A percentile compares a stretch with the other conserved stretches of the same genome.
Conservation (phyloP, 2,888 invertebrate species). For the Aromia moschata region DNA sequence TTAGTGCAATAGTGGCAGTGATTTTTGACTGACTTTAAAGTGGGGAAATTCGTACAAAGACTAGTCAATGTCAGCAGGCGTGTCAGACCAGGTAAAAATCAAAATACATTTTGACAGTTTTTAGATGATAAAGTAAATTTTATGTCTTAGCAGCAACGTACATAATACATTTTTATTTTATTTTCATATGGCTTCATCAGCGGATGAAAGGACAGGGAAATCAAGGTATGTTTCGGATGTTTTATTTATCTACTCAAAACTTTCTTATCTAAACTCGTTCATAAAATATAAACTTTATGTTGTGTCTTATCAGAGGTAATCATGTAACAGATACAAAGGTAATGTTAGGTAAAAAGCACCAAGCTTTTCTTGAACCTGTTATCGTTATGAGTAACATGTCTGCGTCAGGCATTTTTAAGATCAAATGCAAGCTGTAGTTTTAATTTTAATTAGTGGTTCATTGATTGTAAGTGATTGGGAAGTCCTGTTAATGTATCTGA, state of each 20-base stretch:
- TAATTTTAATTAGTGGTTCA: too few relatives aligned
- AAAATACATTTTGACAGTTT: conserved; percentile 61
- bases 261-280: conserved; percentile 22
- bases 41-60: conserved; percentile 68
- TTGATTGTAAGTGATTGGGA: too few relatives aligned
- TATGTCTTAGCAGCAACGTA: conserved; percentile 48
- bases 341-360: not conserved
- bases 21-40: conserved; percentile 53
- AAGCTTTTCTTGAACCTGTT: too few relatives aligned
- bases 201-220: conserved; percentile 90
- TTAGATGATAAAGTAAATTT: conserved; percentile 50
- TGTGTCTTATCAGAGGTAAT: conserved; percentile 15
- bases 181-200: conserved; percentile 67
- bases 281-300: conserved; percentile 17
- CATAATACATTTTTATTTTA: conserved; percentile 67
- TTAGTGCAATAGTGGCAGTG: conserved; percentile 57
- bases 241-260: conserved; percentile 17
- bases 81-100: conserved; percentile 84
- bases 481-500: too few relatives aligned
- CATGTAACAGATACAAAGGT: not conserved
- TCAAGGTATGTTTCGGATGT: conserved; percentile 68
- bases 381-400: too few relatives aligned
- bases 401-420: too few relatives aligned
- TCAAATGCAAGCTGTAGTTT: too few relatives aligned
- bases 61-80: conserved; percentile 90